Conservation (phyloP, 2,888 invertebrate species). For the Caenorhabditis doughertyi region DNA sequence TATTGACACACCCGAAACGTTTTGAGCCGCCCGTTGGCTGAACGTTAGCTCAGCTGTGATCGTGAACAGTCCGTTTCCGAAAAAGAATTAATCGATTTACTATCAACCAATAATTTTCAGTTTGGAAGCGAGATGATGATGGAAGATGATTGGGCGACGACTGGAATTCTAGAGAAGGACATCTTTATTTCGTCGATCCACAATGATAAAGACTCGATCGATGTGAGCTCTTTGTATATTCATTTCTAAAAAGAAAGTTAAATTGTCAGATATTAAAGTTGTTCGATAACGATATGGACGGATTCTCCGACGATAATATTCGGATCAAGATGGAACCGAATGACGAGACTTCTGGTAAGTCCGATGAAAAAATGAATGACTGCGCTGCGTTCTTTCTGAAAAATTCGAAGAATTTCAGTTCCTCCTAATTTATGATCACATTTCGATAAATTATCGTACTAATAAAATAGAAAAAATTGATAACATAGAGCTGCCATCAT, state of each 20-base stretch:
- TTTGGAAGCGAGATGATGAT: conserved; percentile 54
- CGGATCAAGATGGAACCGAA: conserved; percentile 60
- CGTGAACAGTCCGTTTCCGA: conserved; percentile 39
- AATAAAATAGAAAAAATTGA: conserved; percentile 14
- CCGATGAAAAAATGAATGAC: background rate
- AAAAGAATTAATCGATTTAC: conserved; percentile 33
- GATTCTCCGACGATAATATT: conserved; percentile 38
- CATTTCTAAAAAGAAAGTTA: too few relatives aligned
- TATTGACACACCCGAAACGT: conserved; percentile 37
- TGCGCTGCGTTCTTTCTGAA: too few relatives aligned
- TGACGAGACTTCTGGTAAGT: conserved; percentile 62
- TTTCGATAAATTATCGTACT: conserved; percentile 18
- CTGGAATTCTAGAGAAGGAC: conserved; percentile 64
- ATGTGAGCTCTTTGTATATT: conserved; percentile 29
- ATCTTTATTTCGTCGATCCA: conserved; percentile 60
- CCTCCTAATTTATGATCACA: conserved; percentile 22
- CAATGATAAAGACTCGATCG: conserved; percentile 27
- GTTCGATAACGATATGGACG: conserved; percentile 43
- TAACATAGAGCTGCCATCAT: conserved; percentile 21
- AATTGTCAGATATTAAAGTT: conserved; percentile 47
- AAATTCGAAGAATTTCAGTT: conserved; percentile 19
- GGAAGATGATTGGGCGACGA: conserved; percentile 72
- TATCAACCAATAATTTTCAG: conserved; percentile 22
- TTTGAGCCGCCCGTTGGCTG: conserved; percentile 18
- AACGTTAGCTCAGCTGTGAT: conserved; percentile 53